Conservation (phyloP, 2,888 invertebrate genomes). For the Brachylomia viminalis region DNA sequence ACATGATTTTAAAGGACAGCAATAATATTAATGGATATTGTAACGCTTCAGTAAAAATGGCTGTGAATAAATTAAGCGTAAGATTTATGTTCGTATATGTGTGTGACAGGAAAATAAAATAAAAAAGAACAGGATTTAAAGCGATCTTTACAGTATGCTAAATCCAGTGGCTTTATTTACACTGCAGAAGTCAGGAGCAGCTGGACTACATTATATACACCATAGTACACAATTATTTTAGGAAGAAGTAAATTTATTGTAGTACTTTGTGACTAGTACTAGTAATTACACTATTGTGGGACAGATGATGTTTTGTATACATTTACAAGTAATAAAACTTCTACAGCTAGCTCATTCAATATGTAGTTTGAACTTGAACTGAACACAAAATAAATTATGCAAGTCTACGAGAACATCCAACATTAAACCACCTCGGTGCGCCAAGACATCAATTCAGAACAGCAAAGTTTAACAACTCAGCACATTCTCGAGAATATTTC, state of each 20-base stretch:
- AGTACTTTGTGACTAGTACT: neutral
- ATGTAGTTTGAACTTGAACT: conserved; percentile 31
- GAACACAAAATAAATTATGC: conserved; percentile 25
- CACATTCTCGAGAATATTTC: conserved; percentile 47
- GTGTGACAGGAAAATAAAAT: conserved; percentile 43
- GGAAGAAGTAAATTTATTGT: neutral
- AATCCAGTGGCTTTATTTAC: conserved; percentile 25
- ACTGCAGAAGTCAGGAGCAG: neutral
- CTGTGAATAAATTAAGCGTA: conserved; percentile 54
- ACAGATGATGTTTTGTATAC: neutral
- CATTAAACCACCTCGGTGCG: conserved; percentile 35
- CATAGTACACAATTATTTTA: neutral
- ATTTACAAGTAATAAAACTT: neutral
- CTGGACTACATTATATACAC: neutral
- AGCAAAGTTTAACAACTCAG: conserved; percentile 36
- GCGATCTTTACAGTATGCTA: conserved; percentile 13
- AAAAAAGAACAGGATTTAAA: conserved; percentile 36
- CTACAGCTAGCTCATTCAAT: neutral
- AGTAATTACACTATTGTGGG: neutral
- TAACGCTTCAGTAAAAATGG: conserved; percentile 54
- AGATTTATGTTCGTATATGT: conserved; percentile 55
- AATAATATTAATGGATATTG: conserved; percentile 58
- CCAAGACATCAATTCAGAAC: conserved; percentile 42
- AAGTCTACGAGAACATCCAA: conserved; percentile 35
- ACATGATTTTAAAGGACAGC: conserved; percentile 36